Percentiles rank a stretch among this genome's conserved stretches.
Conservation (phyloP, 2,113 vertebrate species). For the Tenebrosternarchus preto region DNA sequence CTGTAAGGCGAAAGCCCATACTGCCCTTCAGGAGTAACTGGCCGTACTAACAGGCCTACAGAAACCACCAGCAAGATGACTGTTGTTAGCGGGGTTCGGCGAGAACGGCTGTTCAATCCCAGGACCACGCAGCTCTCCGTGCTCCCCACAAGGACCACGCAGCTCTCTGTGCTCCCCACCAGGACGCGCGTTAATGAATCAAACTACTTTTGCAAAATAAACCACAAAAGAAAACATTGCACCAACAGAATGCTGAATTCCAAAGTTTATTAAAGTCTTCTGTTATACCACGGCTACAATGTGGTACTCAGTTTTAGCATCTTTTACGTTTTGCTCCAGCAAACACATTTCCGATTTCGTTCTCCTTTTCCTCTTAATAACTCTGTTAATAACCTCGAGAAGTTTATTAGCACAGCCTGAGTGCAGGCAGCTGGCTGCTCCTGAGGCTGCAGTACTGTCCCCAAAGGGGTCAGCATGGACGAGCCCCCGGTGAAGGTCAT, state of each 20-base stretch:
- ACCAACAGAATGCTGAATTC: too few relatives aligned
- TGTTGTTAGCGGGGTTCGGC: conserved; percentile 34
- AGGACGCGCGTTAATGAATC: conserved; percentile 54
- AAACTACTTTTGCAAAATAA: conserved; percentile 39
- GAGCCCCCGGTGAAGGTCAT: conserved; percentile 55
- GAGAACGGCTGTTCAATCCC: conserved; percentile 46
- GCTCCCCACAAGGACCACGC: conserved; percentile 25
- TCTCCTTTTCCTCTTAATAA: neutral
- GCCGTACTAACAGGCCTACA: conserved; percentile 38
- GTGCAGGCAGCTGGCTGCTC: neutral
- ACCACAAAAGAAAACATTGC: neutral
- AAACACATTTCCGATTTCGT: conserved; percentile 30
- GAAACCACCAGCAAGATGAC: conserved; percentile 63
- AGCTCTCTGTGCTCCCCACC: conserved; percentile 30
- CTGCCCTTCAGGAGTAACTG: conserved; percentile 1
- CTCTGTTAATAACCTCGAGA: neutral
- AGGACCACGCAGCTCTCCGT: conserved; percentile 23
- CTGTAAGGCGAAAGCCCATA: neutral
- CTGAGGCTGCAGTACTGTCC: neutral
- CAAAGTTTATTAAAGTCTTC: too few relatives aligned
- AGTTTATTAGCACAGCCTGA: neutral
- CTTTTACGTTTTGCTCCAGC: too few relatives aligned
- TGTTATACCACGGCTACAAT: too few relatives aligned
- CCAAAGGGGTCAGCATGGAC: conserved; percentile 23
- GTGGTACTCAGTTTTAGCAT: too few relatives aligned